Base-by-base conservation (phyloP, 2,888 invertebrate genomes). In the Cotesia congregata region DNA sequence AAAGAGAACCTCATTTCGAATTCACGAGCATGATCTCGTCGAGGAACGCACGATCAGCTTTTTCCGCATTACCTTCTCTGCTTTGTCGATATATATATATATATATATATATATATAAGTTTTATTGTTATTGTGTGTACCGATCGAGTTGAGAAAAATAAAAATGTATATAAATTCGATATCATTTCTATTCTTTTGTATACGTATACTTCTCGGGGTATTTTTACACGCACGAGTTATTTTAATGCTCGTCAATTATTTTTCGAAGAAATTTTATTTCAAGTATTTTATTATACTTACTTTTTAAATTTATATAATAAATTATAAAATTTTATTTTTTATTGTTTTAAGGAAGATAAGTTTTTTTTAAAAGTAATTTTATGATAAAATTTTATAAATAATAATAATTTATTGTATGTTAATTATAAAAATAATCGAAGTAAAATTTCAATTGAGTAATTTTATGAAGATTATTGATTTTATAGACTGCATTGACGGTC, bases 11-110 rank as follows among this genome's bases (percentile, higher is more conserved):
- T 73, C 64, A 65, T 77, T 77, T 69, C 59, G 73, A 69, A 77
- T 77, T 77, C 76, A 77, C 40, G 61, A 9, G 41, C 69, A 70
- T 64, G 39, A 68, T 76, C 17, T 30, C 68, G 61, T 61, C 50
- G 72, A 15, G 68, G n/a, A 39, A 77, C 73, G 76, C 76, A 77
- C 73, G 76, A 65, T 9, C 65, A 72, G 30, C 12, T 73, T 65
- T 69, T 76, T 68, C 30, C 67, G 70, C 72, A 65, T 76, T 72
- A 72, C 65, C 50, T 50, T 40, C 64, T 30, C 59, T 71, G 17
- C 38, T 40, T 62, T 64, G 20, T 64, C 9, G 62, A 15, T 60
- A 62, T 30, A 30, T 30, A 30, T 30, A 30, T 30, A 0, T 30
- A 30, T 30, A 30, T 30, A 30, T 30, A 0, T 30, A 3, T 30